phyloP scores from a whole-genome alignment of 2,113 vertebrate genomes.

The Centropristis striata region DNA sequence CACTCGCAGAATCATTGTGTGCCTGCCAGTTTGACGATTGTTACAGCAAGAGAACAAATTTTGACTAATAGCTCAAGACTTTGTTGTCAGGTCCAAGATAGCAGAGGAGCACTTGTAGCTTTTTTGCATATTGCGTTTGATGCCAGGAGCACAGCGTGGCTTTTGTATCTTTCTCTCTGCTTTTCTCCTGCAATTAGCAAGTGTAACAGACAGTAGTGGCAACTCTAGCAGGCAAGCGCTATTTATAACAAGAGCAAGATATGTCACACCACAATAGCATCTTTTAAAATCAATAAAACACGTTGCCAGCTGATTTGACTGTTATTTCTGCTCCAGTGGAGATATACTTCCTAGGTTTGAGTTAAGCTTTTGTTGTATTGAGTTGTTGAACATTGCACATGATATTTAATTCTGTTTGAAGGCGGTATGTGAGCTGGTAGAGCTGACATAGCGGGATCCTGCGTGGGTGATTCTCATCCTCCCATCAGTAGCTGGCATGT shows the following conservation, averaged over 20 bases:
- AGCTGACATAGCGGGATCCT: conserved; percentile 39
- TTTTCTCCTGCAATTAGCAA: conserved; percentile 43
- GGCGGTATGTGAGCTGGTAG: conserved; percentile 25
- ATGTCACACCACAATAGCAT: conserved; percentile 14
- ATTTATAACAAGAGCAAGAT: conserved; percentile 38
- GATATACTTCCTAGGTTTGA: conserved; percentile 5
- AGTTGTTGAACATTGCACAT: conserved; percentile 39
- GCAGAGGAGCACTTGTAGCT: conserved; percentile 37
- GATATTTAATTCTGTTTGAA: conserved; percentile 58
- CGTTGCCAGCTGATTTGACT: conserved; percentile 11
- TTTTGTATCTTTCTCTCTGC: conserved; percentile 28
- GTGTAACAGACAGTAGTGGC: conserved; percentile 35
- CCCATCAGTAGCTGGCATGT: conserved; percentile 42
- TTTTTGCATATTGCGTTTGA: conserved; percentile 24
- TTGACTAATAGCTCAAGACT: conserved; percentile 48
- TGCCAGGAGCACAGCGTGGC: conserved; percentile 45
- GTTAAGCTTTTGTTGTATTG: conserved; percentile 9
- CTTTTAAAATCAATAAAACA: conserved; percentile 39
- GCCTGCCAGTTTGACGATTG: conserved; percentile 28
- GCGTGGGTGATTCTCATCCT: conserved; percentile 18
- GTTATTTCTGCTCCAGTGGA: not conserved
- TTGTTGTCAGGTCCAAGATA: conserved; percentile 45
- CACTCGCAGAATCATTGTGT: conserved; percentile 14
- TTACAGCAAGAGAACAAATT: conserved; percentile 39
- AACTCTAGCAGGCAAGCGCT: conserved; percentile 21